Evolutionary conservation across 1,140 invertebrate genomes (phyloP), one percentile per base, ranked within the genome.

Genomic region (Linepithema humile): DNA sequence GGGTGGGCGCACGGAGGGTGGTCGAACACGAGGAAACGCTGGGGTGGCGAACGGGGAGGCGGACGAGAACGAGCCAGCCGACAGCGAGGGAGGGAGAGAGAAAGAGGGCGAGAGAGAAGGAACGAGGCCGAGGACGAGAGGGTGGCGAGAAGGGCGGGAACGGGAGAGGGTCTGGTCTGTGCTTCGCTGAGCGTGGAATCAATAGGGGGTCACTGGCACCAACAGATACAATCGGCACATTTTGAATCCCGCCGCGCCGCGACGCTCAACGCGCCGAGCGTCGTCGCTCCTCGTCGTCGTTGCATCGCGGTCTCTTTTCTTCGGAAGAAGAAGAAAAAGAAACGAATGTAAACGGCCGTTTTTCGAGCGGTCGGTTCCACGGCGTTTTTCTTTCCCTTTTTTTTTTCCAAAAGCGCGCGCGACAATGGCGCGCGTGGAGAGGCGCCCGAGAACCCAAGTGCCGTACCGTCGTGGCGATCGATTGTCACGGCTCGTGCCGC

Each of bases 191-290:
- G 91, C 89, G 72, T 91, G 89, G 91, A 94, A 94, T 94, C 93
- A 93, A 94, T 94, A 94, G 93, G 92, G 90, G 93, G 93, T 94
- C 93, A 94, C 92, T 94, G 93, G 93, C 93, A 94, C 90, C 91
- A 92, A 92, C 91, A 91, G 92, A 94, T 94, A 93, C 91, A 93
- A 93, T 94, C 92, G 92, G 92, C 89, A 93, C 90, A 93, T 93
- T 93, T 93, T 89, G 89, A 91, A 86, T 86, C 75, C 82, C 73
- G 62, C 64, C 72, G 75, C 48, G 82, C 59, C 74, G 65, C 50
- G 48, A 80, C 75, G 75, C 40, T 60, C 73, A 43, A 75, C 50
- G 26, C 23, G 48, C 43, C n/a, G 38, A 60, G 40, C 62, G 45
- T 55, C 32, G 73, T 23, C 23, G n/a, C n/a, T n/a, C n/a, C n/a